phyloP scores from a whole-genome alignment of 2,888 invertebrate genomes.

The Drosophila melanosoma region DNA sequence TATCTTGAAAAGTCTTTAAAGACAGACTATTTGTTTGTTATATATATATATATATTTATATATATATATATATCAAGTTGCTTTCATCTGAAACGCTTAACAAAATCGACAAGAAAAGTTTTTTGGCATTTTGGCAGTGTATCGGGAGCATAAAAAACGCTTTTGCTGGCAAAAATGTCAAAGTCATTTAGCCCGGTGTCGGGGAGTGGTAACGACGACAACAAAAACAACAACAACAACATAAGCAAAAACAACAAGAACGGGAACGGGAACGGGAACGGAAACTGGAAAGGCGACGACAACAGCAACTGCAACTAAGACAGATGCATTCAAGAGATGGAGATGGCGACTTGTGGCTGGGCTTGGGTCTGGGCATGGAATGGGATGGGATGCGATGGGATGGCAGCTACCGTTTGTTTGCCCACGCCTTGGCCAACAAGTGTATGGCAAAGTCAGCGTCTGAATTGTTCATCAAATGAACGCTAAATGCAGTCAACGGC shows the following conservation, averaged over 20 bases:
- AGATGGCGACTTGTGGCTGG: slow-evolving; percentile 34
- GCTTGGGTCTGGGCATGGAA: not conserved
- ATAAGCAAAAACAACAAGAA: slow-evolving; percentile 23
- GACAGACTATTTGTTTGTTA: too few relatives aligned
- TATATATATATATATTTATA: too few relatives aligned
- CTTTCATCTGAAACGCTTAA: not conserved
- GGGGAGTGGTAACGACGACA: slow-evolving; percentile 40
- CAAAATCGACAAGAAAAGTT: not conserved
- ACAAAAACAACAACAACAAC: slow-evolving; percentile 12
- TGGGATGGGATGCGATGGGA: slow-evolving; percentile 12
- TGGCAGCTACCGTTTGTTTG: slow-evolving; percentile 74
- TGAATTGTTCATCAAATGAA: slow-evolving; percentile 78
- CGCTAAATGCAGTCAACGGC: slow-evolving; percentile 67
- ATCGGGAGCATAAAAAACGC: slow-evolving; percentile 46
- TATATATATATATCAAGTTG: not conserved
- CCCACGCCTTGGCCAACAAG: slow-evolving; percentile 70
- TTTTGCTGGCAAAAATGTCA: slow-evolving; percentile 73
- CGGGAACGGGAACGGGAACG: slow-evolving; percentile 10
- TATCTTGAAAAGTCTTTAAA: too few relatives aligned
- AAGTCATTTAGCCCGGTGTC: slow-evolving; percentile 72
- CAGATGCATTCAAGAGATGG: slow-evolving; percentile 51
- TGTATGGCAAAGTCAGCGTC: slow-evolving; percentile 64
- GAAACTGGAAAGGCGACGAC: slow-evolving; percentile 15
- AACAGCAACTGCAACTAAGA: slow-evolving; percentile 26
- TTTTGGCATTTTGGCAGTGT: slow-evolving; percentile 15